Conservation (phyloP, 2,113 vertebrate species). For the Mungos mungo region DNA sequence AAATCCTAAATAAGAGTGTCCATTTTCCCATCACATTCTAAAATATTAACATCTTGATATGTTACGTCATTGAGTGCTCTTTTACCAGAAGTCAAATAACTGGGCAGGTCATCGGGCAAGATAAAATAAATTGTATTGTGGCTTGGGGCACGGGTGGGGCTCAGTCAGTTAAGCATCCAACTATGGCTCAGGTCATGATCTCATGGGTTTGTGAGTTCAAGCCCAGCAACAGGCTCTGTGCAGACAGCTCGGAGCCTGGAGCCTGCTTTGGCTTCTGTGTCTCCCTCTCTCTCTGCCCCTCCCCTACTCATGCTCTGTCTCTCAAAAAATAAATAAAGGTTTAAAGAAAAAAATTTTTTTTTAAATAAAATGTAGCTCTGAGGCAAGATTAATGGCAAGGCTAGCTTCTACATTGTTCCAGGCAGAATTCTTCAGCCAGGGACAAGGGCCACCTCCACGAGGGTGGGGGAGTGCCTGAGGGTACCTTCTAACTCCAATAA, state of each 20-base stretch:
- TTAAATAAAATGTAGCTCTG: no score
- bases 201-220: no score
- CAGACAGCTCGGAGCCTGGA: no score
- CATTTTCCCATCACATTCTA: slow-evolving; percentile 5
- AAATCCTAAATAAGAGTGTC: background rate
- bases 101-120: slow-evolving; percentile 19
- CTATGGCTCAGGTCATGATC: no score
- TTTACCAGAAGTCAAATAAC: slow-evolving; percentile 23
- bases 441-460: fast-evolving
- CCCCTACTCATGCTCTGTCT: no score
- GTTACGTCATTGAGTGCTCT: background rate
- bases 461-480: background rate
- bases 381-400: background rate
- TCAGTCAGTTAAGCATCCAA: no score
- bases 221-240: no score
- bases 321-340: no score
- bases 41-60: slow-evolving; percentile 31
- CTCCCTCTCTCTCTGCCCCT: no score
- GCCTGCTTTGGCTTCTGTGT: no score
- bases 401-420: background rate
- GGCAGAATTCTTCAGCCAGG: fast-evolving
- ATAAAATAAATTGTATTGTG: slow-evolving; percentile 32
- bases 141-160: background rate
- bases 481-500: slow-evolving; percentile 6
- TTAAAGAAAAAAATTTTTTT: no score